Evolutionary conservation across 1,140 invertebrate genomes (phyloP).

Genomic region (Sipha flava): DNA sequence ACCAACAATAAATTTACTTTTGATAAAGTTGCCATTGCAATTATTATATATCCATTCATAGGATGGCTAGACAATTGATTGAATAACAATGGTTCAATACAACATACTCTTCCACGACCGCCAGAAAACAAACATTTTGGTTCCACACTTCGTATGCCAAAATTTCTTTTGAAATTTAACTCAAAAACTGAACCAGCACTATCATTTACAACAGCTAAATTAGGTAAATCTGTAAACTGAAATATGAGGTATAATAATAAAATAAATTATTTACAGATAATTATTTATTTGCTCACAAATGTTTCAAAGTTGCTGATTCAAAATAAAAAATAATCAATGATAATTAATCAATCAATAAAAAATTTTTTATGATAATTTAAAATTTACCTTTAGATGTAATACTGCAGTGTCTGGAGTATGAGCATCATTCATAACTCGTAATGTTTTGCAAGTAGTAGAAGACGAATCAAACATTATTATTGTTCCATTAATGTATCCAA

Average conservation of each 20-base stretch:
- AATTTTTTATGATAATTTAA: not conserved
- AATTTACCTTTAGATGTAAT: slow-evolving; percentile 69
- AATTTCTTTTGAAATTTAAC: slow-evolving; percentile 76
- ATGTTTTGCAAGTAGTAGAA: slow-evolving; percentile 61
- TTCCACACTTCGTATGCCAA: slow-evolving; percentile 79
- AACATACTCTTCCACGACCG: slow-evolving; percentile 87
- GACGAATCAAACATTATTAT: slow-evolving; percentile 66
- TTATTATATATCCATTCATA: slow-evolving; percentile 63
- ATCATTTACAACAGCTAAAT: slow-evolving; percentile 77
- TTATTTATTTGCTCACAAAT: no score
- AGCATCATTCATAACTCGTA: slow-evolving; percentile 59
- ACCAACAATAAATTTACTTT: slow-evolving; percentile 52
- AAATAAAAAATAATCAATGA: no score
- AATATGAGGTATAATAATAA: slow-evolving; percentile 35
- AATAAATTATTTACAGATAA: not conserved
- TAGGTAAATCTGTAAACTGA: slow-evolving; percentile 65
- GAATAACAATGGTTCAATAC: slow-evolving; percentile 73
- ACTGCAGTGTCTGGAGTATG: slow-evolving; percentile 56
- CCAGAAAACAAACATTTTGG: slow-evolving; percentile 87
- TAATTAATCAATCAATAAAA: no score
- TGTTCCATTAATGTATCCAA: slow-evolving; percentile 78
- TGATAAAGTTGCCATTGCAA: slow-evolving; percentile 87
- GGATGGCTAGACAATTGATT: slow-evolving; percentile 60
- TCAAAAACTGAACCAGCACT: slow-evolving; percentile 97
- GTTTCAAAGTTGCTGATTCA: no score